Percentiles rank a stretch among this genome's conserved stretches.
Conservation (phyloP, 1,140 invertebrate genomes). For the Contarinia nasturtii region DNA sequence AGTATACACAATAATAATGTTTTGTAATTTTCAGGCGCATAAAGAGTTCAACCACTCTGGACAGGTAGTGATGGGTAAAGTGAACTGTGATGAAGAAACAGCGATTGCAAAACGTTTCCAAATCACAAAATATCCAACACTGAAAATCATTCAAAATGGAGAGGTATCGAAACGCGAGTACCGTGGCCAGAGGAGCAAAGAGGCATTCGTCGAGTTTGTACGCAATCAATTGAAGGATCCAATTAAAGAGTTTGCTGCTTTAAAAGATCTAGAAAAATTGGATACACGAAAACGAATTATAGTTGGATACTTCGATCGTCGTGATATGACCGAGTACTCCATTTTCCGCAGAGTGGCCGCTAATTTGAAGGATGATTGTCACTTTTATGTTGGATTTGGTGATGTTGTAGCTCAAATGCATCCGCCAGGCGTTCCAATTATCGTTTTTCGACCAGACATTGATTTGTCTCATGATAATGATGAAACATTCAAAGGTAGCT, state of each 20-base stretch:
- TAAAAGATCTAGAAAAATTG: constrained; percentile 57
- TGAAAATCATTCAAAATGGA: constrained; percentile 92
- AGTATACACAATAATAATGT: background rate
- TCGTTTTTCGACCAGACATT: constrained; percentile 63
- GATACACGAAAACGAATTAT: constrained; percentile 82
- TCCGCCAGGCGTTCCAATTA: constrained; percentile 54
- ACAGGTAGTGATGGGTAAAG: constrained; percentile 84
- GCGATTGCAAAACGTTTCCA: constrained; percentile 76
- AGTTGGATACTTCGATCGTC: constrained; percentile 79
- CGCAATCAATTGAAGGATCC: constrained; percentile 82
- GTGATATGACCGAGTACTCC: constrained; percentile 61
- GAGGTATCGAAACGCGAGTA: constrained; percentile 89
- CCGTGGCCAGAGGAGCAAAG: constrained; percentile 45
- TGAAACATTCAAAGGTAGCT: constrained; percentile 55
- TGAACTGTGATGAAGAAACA: constrained; percentile 87
- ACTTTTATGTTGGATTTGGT: constrained; percentile 85
- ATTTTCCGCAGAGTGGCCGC: constrained; percentile 64
- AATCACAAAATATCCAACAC: constrained; percentile 94
- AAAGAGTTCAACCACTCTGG: constrained; percentile 62
- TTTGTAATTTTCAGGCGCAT: constrained; percentile 12
- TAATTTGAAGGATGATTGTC: constrained; percentile 87
- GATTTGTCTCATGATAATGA: constrained; percentile 59
- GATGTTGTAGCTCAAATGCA: constrained; percentile 67
- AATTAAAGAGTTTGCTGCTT: constrained; percentile 52
- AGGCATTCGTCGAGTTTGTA: constrained; percentile 77